Percentiles rank a stretch among this genome's conserved stretches.
Evolutionary conservation across 2,797 vertebrate genomes (phyloP).

Genomic region (Tragopan temminckii): DNA sequence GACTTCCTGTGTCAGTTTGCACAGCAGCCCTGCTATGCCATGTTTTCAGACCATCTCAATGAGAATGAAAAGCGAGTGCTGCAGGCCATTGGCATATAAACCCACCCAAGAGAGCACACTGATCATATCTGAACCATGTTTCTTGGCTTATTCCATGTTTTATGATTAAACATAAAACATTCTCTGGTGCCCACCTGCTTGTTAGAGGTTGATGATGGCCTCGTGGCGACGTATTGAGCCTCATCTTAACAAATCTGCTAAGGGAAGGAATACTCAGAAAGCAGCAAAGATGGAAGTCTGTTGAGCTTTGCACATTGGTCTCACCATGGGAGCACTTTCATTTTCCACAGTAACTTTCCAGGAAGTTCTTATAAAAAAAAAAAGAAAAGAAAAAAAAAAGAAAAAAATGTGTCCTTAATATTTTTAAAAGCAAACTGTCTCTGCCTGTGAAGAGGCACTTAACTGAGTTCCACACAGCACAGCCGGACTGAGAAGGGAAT

Average conservation of each 20-base stretch:
- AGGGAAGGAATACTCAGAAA: slow-evolving; percentile 48
- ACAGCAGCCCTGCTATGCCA: slow-evolving; percentile 96
- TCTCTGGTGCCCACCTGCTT: slow-evolving; percentile 57
- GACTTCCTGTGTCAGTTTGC: slow-evolving; percentile 98
- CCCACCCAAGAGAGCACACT: background rate
- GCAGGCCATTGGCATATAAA: slow-evolving; percentile 94
- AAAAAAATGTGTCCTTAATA: slow-evolving; percentile 49
- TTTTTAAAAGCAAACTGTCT: slow-evolving; percentile 56
- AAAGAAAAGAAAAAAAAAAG: background rate
- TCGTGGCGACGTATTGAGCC: slow-evolving; percentile 21
- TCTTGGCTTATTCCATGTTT: slow-evolving; percentile 61
- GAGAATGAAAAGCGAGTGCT: slow-evolving; percentile 92
- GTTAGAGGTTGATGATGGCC: slow-evolving; percentile 30
- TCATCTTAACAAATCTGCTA: slow-evolving; percentile 51
- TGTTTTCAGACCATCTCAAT: slow-evolving; percentile 97
- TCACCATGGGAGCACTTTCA: slow-evolving; percentile 72
- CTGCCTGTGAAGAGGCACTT: slow-evolving; percentile 49
- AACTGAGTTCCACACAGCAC: slow-evolving; percentile 40
- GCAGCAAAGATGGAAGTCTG: slow-evolving; percentile 25
- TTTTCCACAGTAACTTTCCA: slow-evolving; percentile 68
- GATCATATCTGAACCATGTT: background rate
- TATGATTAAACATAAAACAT: slow-evolving; percentile 67
- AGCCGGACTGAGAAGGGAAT: background rate
- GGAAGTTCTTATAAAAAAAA: slow-evolving; percentile 52
- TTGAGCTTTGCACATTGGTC: slow-evolving; percentile 58